Conservation (phyloP, 2,113 vertebrate genomes). For the Corydoras maculifer region DNA sequence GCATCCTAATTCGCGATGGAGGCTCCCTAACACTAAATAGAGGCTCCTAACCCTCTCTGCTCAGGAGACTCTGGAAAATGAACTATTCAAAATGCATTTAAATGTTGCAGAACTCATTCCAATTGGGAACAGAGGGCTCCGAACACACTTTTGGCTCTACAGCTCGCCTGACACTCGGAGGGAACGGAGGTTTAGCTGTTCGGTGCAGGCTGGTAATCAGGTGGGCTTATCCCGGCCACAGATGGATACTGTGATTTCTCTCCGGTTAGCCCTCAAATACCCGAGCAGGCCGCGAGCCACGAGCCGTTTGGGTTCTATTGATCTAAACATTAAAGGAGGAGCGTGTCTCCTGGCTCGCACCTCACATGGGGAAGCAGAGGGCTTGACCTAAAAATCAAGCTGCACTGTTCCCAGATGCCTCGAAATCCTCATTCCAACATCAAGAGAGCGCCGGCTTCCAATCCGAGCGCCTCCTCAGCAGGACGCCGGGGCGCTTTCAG, state of each 20-base stretch:
- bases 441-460: constrained; percentile 20
- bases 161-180: no score
- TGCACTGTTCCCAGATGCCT: constrained; percentile 39
- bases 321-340: constrained; percentile 60
- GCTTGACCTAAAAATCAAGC: constrained; percentile 47
- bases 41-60: no score
- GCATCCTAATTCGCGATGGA: no score
- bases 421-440: constrained; percentile 35
- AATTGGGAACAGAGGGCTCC: background rate
- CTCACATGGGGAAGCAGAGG: constrained; percentile 39
- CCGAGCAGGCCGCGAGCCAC: constrained; percentile 41
- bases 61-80: no score
- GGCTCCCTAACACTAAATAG: no score
- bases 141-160: background rate
- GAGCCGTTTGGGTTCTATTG: constrained; percentile 53
- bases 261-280: constrained; percentile 50
- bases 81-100: background rate
- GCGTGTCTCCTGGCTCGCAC: constrained; percentile 45
- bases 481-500: constrained; percentile 23
- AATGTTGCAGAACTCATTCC: background rate
- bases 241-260: constrained; percentile 44
- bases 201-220: constrained; percentile 44
- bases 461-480: constrained; percentile 19
- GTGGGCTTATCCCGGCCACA: constrained; percentile 54
- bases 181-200: background rate